Percentiles rank a stretch among this genome's conserved stretches.
phyloP scores from a whole-genome alignment of 2,113 vertebrate species.

The Glaucomys volans region DNA sequence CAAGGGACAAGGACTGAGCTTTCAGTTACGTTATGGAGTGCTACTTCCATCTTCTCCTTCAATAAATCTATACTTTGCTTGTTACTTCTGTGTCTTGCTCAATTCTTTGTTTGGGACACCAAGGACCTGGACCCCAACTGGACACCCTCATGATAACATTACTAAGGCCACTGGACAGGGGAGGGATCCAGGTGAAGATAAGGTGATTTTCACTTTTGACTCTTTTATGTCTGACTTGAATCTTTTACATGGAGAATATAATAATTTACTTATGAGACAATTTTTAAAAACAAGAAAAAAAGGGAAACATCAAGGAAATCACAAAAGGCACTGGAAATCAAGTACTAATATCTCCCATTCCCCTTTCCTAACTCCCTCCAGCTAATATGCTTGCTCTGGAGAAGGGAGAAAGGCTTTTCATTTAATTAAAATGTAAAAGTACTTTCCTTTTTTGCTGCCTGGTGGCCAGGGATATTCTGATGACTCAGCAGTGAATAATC shows the following conservation, averaged over 20 bases:
- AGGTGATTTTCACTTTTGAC: not conserved
- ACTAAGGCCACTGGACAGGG: not conserved
- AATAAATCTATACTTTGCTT: no score
- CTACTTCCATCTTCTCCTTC: no score
- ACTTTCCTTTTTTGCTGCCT: constrained; percentile 43
- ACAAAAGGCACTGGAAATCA: not conserved
- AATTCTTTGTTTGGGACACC: no score
- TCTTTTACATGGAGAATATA: constrained; percentile 3
- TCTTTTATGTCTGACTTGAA: constrained; percentile 7
- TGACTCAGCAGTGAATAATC: constrained; percentile 83
- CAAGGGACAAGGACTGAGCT: no score
- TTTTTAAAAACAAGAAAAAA: not conserved
- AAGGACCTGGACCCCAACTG: no score
- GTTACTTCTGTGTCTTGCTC: no score
- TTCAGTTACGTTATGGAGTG: no score
- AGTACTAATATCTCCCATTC: constrained; percentile 22
- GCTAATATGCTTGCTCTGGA: constrained; percentile 16
- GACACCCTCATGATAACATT: no score
- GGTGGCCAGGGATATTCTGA: constrained; percentile 71
- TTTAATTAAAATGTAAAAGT: constrained; percentile 77
- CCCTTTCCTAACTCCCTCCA: not conserved
- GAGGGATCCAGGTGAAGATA: not conserved
- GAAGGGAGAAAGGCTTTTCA: constrained; percentile 68
- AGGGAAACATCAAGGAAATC: not conserved
- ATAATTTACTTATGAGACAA: constrained; percentile 38